Evolutionary conservation across 2,797 vertebrate species (phyloP), one percentile per base, ranked within the genome.

Genomic region (Sebastes alutus): DNA sequence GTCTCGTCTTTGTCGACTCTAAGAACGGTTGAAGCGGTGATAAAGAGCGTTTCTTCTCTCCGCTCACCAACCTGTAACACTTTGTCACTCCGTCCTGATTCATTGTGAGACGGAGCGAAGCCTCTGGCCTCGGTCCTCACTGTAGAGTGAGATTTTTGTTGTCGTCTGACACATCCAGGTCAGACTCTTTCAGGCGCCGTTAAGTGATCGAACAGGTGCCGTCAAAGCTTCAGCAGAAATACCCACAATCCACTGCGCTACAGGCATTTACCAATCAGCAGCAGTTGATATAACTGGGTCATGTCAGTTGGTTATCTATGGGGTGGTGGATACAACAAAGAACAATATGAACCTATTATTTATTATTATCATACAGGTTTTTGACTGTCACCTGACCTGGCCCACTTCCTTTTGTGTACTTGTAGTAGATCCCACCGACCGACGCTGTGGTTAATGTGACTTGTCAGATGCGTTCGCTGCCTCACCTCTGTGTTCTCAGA

Each of bases 101-200:
- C 4, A 49, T 32, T 18, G 82, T 71, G 69, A 69, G 81, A 32
- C 0, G 1, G 20, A 60, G 68, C 60, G 10, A 71, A 61, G 82
- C 75, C 70, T 49, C 5, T 29, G 77, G 78, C 75, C 80, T 66
- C 22, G 75, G 33, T 85, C 46, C 80, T 75, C 32, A 16, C 72
- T 72, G 68, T 38, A 63, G 83, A 84, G n/a, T 1, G 63, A 30
- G 75, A 58, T 38, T 60, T 78, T 35, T n/a, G 23, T 16, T 67
- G 72, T 23, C 29, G 27, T 74, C 73, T 77, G 88, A 88, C 87
- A 83, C 72, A 83, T 85, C 88, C 82, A 75, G 88, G 88, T 87
- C 84, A 82, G 46, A 52, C 67, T 5, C 27, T 70, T n/a, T 82
- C 76, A 56, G 71, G 77, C 58, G 72, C 69, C 1, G 66, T 23